Evolutionary conservation across 2,888 invertebrate species (phyloP).

Genomic region (Laothoe populi): DNA sequence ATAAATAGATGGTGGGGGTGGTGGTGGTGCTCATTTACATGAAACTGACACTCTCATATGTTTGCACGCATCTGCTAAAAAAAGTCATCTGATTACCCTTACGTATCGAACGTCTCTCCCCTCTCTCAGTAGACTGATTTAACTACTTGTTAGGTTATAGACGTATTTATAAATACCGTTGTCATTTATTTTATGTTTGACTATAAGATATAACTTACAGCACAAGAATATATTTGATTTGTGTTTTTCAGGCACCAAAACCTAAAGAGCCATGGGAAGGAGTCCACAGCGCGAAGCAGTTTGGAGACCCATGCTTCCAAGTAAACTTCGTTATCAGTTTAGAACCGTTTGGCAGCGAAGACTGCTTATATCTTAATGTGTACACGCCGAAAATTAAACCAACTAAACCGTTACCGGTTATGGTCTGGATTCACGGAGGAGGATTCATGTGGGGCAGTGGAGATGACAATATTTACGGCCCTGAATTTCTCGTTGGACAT

Average conservation of each 20-base stretch:
- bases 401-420: slow-evolving; percentile 54
- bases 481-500: slow-evolving; percentile 65
- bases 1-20: no score
- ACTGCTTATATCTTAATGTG: slow-evolving; percentile 73
- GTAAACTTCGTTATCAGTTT: slow-evolving; percentile 40
- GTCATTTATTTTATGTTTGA: no score
- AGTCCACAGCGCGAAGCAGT: slow-evolving; percentile 59
- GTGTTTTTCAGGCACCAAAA: slow-evolving; percentile 59
- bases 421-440: slow-evolving; percentile 73
- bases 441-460: slow-evolving; percentile 62
- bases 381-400: slow-evolving; percentile 62
- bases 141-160: no score
- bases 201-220: no score
- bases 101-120: no score
- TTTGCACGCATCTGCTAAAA: no score
- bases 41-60: no score
- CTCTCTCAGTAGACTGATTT: no score
- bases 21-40: no score
- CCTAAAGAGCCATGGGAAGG: slow-evolving; percentile 64
- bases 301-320: slow-evolving; percentile 61
- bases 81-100: no score
- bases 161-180: no score
- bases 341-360: slow-evolving; percentile 53
- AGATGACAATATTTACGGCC: slow-evolving; percentile 61
- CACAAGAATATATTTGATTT: background rate